Evolutionary conservation across 1,140 invertebrate genomes (phyloP).

Genomic region (Lepidostoma basale): DNA sequence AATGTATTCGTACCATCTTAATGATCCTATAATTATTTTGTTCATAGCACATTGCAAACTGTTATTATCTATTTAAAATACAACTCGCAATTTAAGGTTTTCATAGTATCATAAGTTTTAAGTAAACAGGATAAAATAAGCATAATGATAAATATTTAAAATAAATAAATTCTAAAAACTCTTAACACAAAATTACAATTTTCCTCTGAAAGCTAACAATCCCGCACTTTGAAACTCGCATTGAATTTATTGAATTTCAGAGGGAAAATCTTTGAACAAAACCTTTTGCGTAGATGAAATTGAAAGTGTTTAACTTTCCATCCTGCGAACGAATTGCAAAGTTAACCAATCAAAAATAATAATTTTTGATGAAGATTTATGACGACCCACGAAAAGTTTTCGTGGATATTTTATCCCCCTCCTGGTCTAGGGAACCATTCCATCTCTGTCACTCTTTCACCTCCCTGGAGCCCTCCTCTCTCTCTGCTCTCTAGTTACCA

Average conservation of each 20-base stretch:
- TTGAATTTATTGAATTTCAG: background rate
- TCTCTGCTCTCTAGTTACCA: background rate
- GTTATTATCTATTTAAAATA: too few species aligned
- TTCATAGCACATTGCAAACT: too few species aligned
- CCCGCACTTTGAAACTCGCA: conserved; percentile 3
- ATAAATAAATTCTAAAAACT: too few species aligned
- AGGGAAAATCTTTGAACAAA: conserved; percentile 15
- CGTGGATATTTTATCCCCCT: conserved; percentile 14
- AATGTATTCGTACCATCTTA: too few species aligned
- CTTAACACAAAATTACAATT: too few species aligned
- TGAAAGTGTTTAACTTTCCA: conserved; percentile 39
- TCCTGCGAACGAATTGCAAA: conserved; percentile 43
- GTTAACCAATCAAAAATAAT: conserved; percentile 45
- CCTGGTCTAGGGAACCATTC: conserved; percentile 11
- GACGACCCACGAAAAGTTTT: conserved; percentile 35
- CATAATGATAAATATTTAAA: too few species aligned
- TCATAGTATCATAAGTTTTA: too few species aligned
- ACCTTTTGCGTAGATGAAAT: conserved; percentile 21
- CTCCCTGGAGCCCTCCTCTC: conserved; percentile 18
- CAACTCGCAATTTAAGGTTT: too few species aligned
- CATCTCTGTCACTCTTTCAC: conserved; percentile 37
- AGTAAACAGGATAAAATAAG: too few species aligned
- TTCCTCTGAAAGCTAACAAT: too few species aligned
- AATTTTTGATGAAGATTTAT: conserved; percentile 47
- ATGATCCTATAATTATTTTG: too few species aligned